Evolutionary conservation across 1,140 invertebrate genomes (phyloP).

Genomic region (Andrena cerasifolii): DNA sequence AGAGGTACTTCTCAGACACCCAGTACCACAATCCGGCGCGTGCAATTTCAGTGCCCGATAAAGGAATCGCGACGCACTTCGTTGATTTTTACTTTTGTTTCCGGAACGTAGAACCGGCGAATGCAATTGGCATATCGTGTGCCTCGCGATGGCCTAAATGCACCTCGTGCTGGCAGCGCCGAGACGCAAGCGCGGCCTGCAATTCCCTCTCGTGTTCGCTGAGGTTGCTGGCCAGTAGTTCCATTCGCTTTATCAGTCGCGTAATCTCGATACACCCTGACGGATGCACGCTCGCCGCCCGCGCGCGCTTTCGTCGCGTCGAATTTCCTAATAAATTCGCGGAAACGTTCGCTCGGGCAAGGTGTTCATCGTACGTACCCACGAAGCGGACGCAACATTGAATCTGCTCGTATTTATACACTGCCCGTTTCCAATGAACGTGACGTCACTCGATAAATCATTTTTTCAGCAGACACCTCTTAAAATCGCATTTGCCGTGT

Average conservation of each 20-base stretch:
- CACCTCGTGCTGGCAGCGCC: neutral
- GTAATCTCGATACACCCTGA: constrained; percentile 38
- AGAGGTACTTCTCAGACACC: too few species aligned
- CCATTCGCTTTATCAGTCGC: constrained; percentile 47
- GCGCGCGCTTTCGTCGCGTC: neutral
- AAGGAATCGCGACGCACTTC: neutral
- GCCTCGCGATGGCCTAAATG: constrained; percentile 23
- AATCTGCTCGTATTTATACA: too few species aligned
- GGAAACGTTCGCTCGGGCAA: neutral
- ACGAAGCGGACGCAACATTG: neutral
- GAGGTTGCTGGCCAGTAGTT: constrained; percentile 22
- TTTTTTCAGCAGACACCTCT: too few species aligned
- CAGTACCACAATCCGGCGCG: too few species aligned
- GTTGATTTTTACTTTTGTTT: neutral
- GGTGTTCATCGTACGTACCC: neutral
- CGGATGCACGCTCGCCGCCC: constrained; percentile 26
- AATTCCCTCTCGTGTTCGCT: constrained; percentile 15
- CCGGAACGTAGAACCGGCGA: neutral
- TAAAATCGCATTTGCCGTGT: too few species aligned
- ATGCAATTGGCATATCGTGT: neutral
- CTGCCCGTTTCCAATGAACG: too few species aligned
- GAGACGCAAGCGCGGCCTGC: constrained; percentile 40
- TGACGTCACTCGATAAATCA: too few species aligned
- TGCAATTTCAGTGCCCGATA: too few species aligned
- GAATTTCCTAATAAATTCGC: neutral